These are phyloP conservation scores for Sesamia inferens DNA, from an alignment of 2,888 invertebrate species.

Conservation along the genomic window DNA sequence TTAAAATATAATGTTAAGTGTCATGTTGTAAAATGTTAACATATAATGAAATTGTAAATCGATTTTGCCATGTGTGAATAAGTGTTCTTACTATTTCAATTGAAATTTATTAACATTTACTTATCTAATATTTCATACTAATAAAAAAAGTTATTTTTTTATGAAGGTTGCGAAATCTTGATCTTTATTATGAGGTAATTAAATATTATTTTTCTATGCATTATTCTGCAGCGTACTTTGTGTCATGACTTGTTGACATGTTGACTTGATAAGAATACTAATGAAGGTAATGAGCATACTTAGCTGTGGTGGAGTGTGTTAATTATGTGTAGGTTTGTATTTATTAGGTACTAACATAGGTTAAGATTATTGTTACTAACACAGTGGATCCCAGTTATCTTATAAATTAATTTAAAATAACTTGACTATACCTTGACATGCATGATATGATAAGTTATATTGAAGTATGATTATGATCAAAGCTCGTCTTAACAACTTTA, in stretches of 20 bases:
- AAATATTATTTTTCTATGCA: neutral
- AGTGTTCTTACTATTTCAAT: neutral
- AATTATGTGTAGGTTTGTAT: no score
- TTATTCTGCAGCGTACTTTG: no score
- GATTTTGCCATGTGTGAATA: neutral
- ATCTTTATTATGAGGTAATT: neutral
- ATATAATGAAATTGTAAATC: neutral
- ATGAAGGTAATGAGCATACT: no score
- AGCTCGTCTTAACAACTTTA: constrained; percentile 52
- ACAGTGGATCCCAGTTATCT: no score
- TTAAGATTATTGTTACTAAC: no score
- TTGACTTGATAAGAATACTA: neutral
- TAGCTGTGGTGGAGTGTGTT: no score
- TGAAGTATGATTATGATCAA: constrained; percentile 58
- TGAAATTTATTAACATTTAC: neutral
- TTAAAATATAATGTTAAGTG: no score
- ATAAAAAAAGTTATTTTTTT: no score
- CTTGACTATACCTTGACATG: neutral
- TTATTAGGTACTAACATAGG: no score
- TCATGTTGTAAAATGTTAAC: no score
- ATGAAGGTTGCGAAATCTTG: neutral
- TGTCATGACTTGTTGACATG: no score
- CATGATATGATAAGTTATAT: neutral
- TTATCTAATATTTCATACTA: neutral
- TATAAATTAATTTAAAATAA: no score